These are phyloP conservation scores for Aulostomus chinensis DNA, from an alignment of 2,797 vertebrate species.

Conservation along the genomic window DNA sequence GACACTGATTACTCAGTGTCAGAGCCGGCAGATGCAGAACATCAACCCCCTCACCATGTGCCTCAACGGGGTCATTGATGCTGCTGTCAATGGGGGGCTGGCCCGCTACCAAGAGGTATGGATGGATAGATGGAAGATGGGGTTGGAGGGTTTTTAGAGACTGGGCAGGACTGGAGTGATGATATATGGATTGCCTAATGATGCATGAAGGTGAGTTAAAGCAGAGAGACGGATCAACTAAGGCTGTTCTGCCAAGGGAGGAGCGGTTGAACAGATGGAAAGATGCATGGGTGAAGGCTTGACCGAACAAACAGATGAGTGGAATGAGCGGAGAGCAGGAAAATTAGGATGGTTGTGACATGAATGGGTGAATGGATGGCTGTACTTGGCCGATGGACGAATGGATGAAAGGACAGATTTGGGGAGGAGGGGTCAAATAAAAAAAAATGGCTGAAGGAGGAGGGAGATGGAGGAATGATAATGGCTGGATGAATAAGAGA, in stretches of 20 bases:
- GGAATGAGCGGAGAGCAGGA: conserved; percentile 7
- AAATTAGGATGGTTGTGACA: conserved; percentile 31
- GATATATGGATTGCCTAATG: conserved; percentile 63
- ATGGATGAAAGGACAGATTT: conserved; percentile 33
- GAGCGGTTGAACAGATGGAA: conserved; percentile 39
- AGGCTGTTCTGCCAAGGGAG: conserved; percentile 20
- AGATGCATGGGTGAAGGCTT: conserved; percentile 7
- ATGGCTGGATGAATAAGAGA: conserved; percentile 36
- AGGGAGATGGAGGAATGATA: conserved; percentile 31
- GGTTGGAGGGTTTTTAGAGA: conserved; percentile 41
- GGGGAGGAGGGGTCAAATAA: conserved; percentile 30
- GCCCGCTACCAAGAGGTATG: conserved; percentile 96
- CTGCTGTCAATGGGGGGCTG: conserved; percentile 96
- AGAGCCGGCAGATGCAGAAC: conserved; percentile 95
- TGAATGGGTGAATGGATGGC: conserved; percentile 16
- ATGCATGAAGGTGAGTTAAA: conserved; percentile 67
- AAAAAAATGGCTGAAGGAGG: conserved; percentile 26
- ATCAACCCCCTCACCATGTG: conserved; percentile 98
- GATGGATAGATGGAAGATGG: conserved; percentile 22
- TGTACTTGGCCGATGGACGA: neutral
- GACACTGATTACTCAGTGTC: conserved; percentile 94
- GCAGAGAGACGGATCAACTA: conserved; percentile 31
- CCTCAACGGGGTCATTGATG: conserved; percentile 97
- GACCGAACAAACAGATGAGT: conserved; percentile 30
- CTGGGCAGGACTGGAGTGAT: conserved; percentile 19